Base-by-base conservation (phyloP, 2,888 invertebrate genomes). In the Eupithecia subumbrata region DNA sequence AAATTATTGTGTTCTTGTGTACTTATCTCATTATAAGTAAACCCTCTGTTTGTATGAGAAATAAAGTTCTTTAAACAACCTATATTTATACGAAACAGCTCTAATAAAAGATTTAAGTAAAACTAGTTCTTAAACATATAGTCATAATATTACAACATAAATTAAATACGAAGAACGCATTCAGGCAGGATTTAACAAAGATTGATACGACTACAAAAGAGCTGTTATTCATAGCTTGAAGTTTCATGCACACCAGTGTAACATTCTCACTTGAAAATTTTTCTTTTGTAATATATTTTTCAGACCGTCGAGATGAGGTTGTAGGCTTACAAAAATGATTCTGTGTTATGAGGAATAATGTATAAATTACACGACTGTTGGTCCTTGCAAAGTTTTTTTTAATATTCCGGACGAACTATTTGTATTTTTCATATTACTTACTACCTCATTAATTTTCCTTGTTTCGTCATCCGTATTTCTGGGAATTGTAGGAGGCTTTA, bases 191-290 rank as follows among this genome's bases (percentile, higher is more conserved):
- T 79, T 70, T 74, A 77, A 78, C 71, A 63, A 74, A 76, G 75
- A 80, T 77, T 79, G 76, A 80, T 80, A 74, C 48, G 74, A 76
- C 56, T 71, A 74, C 72, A 79, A 78, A 70, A 75, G 72, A 43
- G 76, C 43, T 64, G 70, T 76, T 73, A 77, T 75, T 71, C 71
- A 73, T 67, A 72, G 71, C 72, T 73, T 75, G 64, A 74, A 70
- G 67, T 75, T 63, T 69, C 68, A 64, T 74, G 71, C n/a, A 56
- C 56, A 71, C 60, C 25, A 30, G 34, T n/a, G n/a, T n/a, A 45
- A 68, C 52, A 71, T 30, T 48, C 43, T 71, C 30, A 69, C 71
- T 66, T 64, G 45, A 72, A 76, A 52, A 67, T 66, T n/a, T n/a
- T n/a, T 48, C 16, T 60, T n/a, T 45, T 48, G 45, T 60, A 71